Base-by-base conservation (phyloP, 2,113 vertebrate species). In the Pachypanchax playfairii region DNA sequence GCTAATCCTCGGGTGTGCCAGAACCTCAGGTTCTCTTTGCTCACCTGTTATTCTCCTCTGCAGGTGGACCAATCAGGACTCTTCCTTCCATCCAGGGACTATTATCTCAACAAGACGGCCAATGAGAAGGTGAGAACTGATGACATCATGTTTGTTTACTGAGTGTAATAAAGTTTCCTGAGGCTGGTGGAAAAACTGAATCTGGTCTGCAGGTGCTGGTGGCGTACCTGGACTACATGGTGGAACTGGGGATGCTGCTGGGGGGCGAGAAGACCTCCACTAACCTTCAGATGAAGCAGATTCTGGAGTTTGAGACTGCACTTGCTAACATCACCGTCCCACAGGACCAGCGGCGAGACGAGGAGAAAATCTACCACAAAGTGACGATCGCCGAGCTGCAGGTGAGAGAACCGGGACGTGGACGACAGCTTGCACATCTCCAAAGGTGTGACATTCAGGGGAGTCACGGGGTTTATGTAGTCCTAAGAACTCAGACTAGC, bases 51-150 rank as follows among this genome's bases (percentile, higher is more conserved):
- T 33, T 35, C 39, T 59, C 25, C 29, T 72, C 26, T 15, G 57
- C n/a, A 98, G 97, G 93, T 98, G 82, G 97, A 99, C 85, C 97
- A 99, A 72, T 96, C 97, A 0, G 96, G 96, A 35, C 93, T 99
- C 41, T 96, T 96, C 80, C 92, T 99, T 39, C 97, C 97, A 0
- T 98, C 97, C 38, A 92, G 96, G 46, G 97, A 99, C 83, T 99
- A 98, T 91, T 99, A 99, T 88, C 90, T 99, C 77, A 98, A 99
- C 87, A 96, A 92, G 88, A 96, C 96, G 0, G 93, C 96, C 85
- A 98, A 99, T 2, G 95, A 96, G 80, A 98, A 95, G 94, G 97
- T 98, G 71, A 93, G 90, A 14, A 15, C 8, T 1, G n/a, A n/a
- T 18, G 21, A 21, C 22, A 6, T 26, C 24, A 29, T 14, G 1